Base-by-base conservation (phyloP, 2,113 vertebrate genomes). In the Peromyscus leucopus region DNA sequence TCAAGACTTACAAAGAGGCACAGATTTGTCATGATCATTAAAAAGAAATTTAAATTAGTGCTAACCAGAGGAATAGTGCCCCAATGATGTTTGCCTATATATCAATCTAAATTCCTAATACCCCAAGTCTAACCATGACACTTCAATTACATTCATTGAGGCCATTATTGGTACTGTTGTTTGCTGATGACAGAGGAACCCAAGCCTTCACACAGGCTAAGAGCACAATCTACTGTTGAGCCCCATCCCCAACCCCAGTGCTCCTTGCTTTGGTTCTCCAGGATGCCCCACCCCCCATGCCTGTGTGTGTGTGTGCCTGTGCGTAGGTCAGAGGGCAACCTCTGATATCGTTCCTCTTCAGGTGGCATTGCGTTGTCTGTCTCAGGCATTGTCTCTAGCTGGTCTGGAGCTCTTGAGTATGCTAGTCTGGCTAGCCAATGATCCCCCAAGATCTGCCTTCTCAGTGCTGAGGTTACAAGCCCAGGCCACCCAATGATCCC, bases 31-130 rank as follows among this genome's bases (percentile, higher is more conserved):
- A 51, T 67, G 55, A 87, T 46, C 12, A 76, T 90, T 94, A 72
- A 42, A 78, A 90, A 82, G 13, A 67, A 42, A 24, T 83, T 76
- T 83, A 82, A 92, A 65, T 42, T 10, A 33, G 11, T 59, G 2
- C 69, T 89, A 7, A 78, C 78, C 7, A n/a, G 55, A 59, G 17
- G 1, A 91, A 93, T 61, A 78, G 26, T 65, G 63, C n/a, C 65
- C n/a, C 88, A 90, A 79, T 67, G 39, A 74, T 74, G 7, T 93
- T 67, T 80, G 4, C 22, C 39, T 86, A 33, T 65, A n/a, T 72
- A 78, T 74, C 22, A 96, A 55, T 94, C n/a, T 93, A 55, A 93
- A 83, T 90, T 76, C 57, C 16, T 67, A 36, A 80, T 26, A 57
- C 31, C 31, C 12, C 19, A 69, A 33, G 42, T 48, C 7, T 79